Evolutionary conservation across 2,888 invertebrate species (phyloP).

Genomic region (Pantelozetes paolii): DNA sequence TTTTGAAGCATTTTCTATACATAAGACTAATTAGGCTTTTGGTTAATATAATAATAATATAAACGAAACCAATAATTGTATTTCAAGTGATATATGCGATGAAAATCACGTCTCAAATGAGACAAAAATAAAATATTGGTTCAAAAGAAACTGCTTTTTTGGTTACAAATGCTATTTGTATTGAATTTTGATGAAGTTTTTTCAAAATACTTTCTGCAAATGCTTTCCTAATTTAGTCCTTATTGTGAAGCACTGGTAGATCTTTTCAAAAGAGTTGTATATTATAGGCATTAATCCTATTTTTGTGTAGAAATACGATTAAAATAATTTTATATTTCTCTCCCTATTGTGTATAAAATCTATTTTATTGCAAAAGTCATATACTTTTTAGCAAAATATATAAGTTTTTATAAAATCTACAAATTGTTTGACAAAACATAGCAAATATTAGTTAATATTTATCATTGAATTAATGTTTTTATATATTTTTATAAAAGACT

Average conservation of each 20-base stretch:
- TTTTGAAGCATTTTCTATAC: slow-evolving; percentile 19
- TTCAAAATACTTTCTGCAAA: slow-evolving; percentile 25
- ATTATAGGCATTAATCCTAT: slow-evolving; percentile 27
- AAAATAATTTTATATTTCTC: too few relatives aligned
- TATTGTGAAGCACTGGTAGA: slow-evolving; percentile 9
- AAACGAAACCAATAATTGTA: slow-evolving; percentile 26
- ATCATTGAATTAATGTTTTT: too few relatives aligned
- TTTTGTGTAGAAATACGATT: too few relatives aligned
- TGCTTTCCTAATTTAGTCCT: slow-evolving; percentile 27
- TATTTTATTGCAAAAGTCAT: too few relatives aligned
- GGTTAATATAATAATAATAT: slow-evolving; percentile 28
- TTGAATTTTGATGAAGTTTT: slow-evolving; percentile 32
- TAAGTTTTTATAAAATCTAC: too few relatives aligned
- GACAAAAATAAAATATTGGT: slow-evolving; percentile 15
- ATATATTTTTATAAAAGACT: too few relatives aligned
- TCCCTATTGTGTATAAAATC: too few relatives aligned
- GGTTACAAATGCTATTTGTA: background rate
- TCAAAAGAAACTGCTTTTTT: background rate
- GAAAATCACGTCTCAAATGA: slow-evolving; percentile 12
- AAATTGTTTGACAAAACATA: too few relatives aligned
- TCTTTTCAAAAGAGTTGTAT: background rate
- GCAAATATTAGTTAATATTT: too few relatives aligned
- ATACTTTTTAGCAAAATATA: too few relatives aligned
- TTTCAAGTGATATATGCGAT: slow-evolving; percentile 10
- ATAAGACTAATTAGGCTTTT: background rate